Base-by-base conservation (phyloP, 2,113 vertebrate genomes). In the Rhynchomys soricoides region DNA sequence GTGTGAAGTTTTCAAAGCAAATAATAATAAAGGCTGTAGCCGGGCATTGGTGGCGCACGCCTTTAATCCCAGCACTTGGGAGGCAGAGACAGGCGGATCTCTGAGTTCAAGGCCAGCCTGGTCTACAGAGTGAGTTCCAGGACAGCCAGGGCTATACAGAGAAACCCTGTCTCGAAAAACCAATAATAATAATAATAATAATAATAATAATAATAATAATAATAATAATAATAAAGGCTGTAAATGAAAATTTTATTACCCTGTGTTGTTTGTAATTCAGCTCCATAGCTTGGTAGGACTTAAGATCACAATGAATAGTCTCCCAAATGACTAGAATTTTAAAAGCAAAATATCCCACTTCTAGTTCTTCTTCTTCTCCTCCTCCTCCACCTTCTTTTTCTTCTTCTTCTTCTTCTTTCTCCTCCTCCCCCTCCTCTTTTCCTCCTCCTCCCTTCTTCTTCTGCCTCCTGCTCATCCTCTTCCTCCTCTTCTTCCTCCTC, bases 151-250 rank as follows among this genome's bases (percentile, higher is more conserved):
- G n/a, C n/a, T n/a, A n/a, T n/a, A n/a, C n/a, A n/a, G n/a, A n/a
- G n/a, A n/a, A n/a, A n/a, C n/a, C n/a, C n/a, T n/a, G n/a, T n/a
- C n/a, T n/a, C n/a, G n/a, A n/a, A n/a, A n/a, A n/a, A n/a, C n/a
- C n/a, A n/a, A n/a, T n/a, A n/a, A n/a, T n/a, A 86, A 86, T 87
- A 85, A 29, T 62, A 87, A 91, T 73, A 81, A n/a, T n/a, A 86
- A 86, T 87, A 85, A 29, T 62, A 87, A 91, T 73, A 81, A n/a
- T n/a, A 86, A 86, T 87, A 85, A 29, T 62, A 87, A 91, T 73
- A 81, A n/a, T n/a, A 86, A 86, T 87, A 85, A 29, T 62, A 87
- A 91, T 73, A 81, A 92, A 75, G 1, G 50, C 29, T 93, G 86
- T 82, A 52, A 91, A 83, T 82, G 31, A 2, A 75, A 81, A 59